Evolutionary conservation across 1,140 invertebrate species (phyloP), one percentile per base, ranked within the genome.

Genomic region (Bradysia coprophila): DNA sequence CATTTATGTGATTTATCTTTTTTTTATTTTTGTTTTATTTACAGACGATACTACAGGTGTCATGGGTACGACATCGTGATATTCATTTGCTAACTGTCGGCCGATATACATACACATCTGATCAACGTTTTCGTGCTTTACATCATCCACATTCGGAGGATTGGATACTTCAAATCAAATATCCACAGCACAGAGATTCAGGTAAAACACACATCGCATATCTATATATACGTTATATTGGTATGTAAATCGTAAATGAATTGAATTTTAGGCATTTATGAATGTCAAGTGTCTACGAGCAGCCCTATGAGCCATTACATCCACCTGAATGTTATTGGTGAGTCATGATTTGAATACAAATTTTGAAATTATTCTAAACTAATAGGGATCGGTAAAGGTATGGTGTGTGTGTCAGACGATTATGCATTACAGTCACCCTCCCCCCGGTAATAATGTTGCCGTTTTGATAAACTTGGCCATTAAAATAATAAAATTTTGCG

Each of bases 11-110:
- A n/a, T n/a, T n/a, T n/a, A n/a, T n/a, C n/a, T n/a, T n/a, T n/a
- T n/a, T n/a, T n/a, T n/a, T n/a, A n/a, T n/a, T n/a, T n/a, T n/a
- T n/a, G n/a, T n/a, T n/a, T n/a, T n/a, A n/a, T n/a, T 72, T 69
- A 16, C 66, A 81, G 79, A 73, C 81, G 64, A 68, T 76, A 54
- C 68, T 81, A 56, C 78, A 90, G 74, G 83, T 90, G 47, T 88
- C 84, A 16, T 90, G 85, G 84, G 79, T 92, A 45, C 67, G 87
- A 45, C 82, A 89, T 58, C 69, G 84, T 46, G 86, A 91, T 56
- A 81, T 88, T 38, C 85, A 90, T 56, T 65, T 90, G 48, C 68
- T 92, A 42, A 90, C 86, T 4, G 82, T 90, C n/a, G 87, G 86
- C 4, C 69, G 78, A 31, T 90, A 89, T 58, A 89, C 86, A 1